Conservation (phyloP, 1,140 invertebrate species). For the Sycophaga agraensis region DNA sequence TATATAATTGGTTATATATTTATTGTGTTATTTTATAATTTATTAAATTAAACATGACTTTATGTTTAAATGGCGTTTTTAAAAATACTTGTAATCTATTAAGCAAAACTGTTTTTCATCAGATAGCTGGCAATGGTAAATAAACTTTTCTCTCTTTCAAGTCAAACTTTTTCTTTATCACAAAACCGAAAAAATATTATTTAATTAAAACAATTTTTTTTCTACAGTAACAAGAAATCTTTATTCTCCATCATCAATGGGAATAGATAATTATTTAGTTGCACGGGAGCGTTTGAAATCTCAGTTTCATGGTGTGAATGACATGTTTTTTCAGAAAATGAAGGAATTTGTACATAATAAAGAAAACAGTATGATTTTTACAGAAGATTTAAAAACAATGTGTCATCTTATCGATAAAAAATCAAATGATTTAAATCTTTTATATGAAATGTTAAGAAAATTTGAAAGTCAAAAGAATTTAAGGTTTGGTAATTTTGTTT, state of each 20-base stretch:
- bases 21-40: too few species aligned
- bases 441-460: constrained; percentile 69
- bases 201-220: not conserved
- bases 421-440: constrained; percentile 65
- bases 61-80: too few species aligned
- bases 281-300: constrained; percentile 57
- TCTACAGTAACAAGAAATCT: constrained; percentile 47
- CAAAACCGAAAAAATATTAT: too few species aligned
- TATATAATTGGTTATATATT: too few species aligned
- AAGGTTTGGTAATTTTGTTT: constrained; percentile 75
- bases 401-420: constrained; percentile 66
- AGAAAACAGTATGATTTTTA: constrained; percentile 71
- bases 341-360: constrained; percentile 58
- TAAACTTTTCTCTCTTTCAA: too few species aligned
- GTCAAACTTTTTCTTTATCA: too few species aligned
- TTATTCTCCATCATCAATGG: constrained; percentile 61
- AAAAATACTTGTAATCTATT: too few species aligned
- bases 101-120: too few species aligned
- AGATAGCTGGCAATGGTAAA: too few species aligned
- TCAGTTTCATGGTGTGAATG: constrained; percentile 62
- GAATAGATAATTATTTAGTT: constrained; percentile 62
- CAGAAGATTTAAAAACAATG: constrained; percentile 84
- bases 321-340: constrained; percentile 72
- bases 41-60: too few species aligned
- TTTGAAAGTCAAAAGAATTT: constrained; percentile 73